Evolutionary conservation across 2,888 invertebrate species (phyloP), one percentile per base, ranked within the genome.

Genomic region (Eilema depressum): DNA sequence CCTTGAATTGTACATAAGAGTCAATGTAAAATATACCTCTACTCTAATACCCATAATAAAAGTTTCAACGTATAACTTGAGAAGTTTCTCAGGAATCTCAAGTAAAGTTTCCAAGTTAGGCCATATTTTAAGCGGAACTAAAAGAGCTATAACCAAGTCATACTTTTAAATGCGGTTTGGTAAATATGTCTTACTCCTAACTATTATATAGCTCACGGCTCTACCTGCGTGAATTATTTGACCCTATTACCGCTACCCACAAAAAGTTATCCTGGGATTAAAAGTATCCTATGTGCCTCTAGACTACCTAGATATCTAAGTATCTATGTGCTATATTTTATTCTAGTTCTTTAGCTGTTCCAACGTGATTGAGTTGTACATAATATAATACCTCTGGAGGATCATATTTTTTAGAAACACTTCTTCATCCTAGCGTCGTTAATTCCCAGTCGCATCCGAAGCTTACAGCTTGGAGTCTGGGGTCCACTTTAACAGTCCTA

Each of bases 21-120:
- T n/a, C n/a, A n/a, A n/a, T n/a, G n/a, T n/a, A n/a, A n/a, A n/a
- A n/a, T n/a, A n/a, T n/a, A n/a, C n/a, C n/a, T n/a, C n/a, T n/a
- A n/a, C n/a, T n/a, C n/a, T n/a, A n/a, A n/a, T n/a, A 5, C 12
- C 33, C 2, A 68, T 53, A 20, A 47, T 47, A 47, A n/a, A n/a
- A n/a, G n/a, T n/a, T 47, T 20, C 7, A 20, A 47, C 20, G 20
- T 7, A 20, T 47, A 20, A 47, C 47, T 47, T 8, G 20, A 47
- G 20, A 68, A 62, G 8, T 8, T 28, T 8, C 4, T 20, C 14
- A 26, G 30, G 20, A 2, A 3, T 4, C 23, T 14, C 30, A 53
- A 56, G 25, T 68, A 53, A 53, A 56, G 25, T 68, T 63, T 25
- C 20, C 17, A 68, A 63, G 23, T 67, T 53, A 5, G 30, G 3